Base-by-base conservation (phyloP, 2,113 vertebrate genomes). In the Grammomys surdaster region DNA sequence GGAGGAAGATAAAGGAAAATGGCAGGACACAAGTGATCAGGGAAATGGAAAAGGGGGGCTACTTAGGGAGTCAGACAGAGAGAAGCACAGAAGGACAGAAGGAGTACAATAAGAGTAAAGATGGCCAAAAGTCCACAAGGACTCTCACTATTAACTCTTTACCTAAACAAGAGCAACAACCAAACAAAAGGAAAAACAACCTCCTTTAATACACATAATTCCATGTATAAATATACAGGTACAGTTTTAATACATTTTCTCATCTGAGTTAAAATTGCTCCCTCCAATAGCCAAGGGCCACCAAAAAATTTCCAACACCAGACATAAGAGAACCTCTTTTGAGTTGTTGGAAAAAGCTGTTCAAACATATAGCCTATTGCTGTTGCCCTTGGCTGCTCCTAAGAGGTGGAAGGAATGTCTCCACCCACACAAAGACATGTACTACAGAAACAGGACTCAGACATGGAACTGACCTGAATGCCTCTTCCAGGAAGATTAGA, bases 391-490 rank as follows among this genome's bases (percentile, higher is more conserved):
- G 56, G 13, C 26, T 43, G 56, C 14, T n/a, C 19, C n/a, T 12
- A 7, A 63, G 24, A 28, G n/a, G 24, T 60, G 13, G n/a, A 67
- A 48, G 63, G 8, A 75, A 24, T 7, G 11, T 28, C 69, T 5
- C 5, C 3, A 2, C 16, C n/a, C 33, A 19, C 0, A 4, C 9
- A 76, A 26, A 65, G 40, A 46, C 4, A 11, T 65, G 16, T 11
- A 85, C 4, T 65, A 28, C 40, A 46, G 58, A 46, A 65, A 65
- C 14, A 10, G 81, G 81, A 40, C 22, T 85, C 26, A 65, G 40
- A 43, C 14, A 63, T 43, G 40, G n/a, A 46, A 65, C 24, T 65
- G 58, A 43, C 56, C 12, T 24, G 1, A 84, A 40, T 85, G 8
- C 0, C 4, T 17, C 28, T 56, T 65, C 58, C 26, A 4, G 63